Evolutionary conservation across 2,113 vertebrate genomes (phyloP), one percentile per base, ranked within the genome.

Genomic region (Eonycteris spelaea): DNA sequence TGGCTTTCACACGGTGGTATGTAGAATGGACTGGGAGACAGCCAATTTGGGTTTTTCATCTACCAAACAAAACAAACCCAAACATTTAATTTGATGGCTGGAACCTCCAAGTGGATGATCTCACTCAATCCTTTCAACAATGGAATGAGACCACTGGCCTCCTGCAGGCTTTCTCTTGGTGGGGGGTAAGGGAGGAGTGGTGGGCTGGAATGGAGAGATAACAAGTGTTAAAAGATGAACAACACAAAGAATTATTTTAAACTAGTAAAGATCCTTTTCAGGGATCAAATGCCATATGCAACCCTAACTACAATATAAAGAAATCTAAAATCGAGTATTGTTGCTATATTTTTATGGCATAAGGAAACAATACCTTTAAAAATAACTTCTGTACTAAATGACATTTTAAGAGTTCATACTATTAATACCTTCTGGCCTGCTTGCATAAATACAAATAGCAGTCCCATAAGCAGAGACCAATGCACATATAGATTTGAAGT

Each of bases 41-140:
- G 77, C 67, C 90, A 95, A 38, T 53, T 48, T 90, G 83, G 84
- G 57, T 86, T 91, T 95, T 91, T 75, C 80, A 70, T 95, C 38
- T 65, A 93, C 86, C 77, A 95, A 91, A 74, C 67, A 67, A 95
- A 89, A 65, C 43, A 93, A 94, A 88, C 57, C 48, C 61, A 45
- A 88, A 77, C 87, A 68, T 86, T 89, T 59, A 30, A 86, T 77
- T 74, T 91, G 89, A 94, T 86, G 55, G 45, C 75, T 87, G 63
- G 92, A 91, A 88, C 92, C 88, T 53, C 80, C 45, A 59, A 86
- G 91, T n/a, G 84, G 88, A 86, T 83, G 68, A 75, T 75, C 96
- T 92, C 68, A 86, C 40, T 67, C 40, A 3, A 10, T 43, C 61
- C 55, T 80, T 91, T 73, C 82, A 86, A 80, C 67, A 86, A 19